Evolutionary conservation across 2,797 vertebrate genomes (phyloP).

Genomic region (Girardinus metallicus): DNA sequence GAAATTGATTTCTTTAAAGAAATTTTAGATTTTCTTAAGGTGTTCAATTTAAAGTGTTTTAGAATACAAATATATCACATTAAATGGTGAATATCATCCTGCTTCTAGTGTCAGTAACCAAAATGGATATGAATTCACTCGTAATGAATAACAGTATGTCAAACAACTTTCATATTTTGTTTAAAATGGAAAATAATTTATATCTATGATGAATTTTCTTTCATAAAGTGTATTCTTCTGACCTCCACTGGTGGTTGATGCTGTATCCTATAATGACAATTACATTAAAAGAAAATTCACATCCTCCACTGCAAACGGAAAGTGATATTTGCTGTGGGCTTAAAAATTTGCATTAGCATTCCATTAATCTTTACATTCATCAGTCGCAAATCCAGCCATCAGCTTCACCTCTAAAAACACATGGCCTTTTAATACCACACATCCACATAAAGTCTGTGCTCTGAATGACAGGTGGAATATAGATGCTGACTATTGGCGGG

Average conservation of each 20-base stretch:
- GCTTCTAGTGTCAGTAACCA: neutral
- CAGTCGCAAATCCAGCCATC: conserved; percentile 7
- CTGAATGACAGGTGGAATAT: conserved; percentile 65
- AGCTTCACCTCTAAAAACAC: conserved; percentile 11
- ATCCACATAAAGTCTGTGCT: conserved; percentile 17
- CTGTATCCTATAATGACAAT: neutral
- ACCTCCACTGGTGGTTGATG: conserved; percentile 45
- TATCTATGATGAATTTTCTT: neutral
- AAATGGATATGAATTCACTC: neutral
- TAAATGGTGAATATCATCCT: neutral
- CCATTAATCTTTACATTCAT: conserved; percentile 8
- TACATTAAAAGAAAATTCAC: neutral
- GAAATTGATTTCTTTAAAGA: neutral
- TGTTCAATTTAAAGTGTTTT: neutral
- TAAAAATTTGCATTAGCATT: conserved; percentile 11
- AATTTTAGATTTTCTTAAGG: neutral
- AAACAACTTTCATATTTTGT: neutral
- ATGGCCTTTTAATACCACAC: conserved; percentile 15
- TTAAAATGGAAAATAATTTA: neutral
- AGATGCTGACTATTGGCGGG: conserved; percentile 67
- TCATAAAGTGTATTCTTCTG: conserved; percentile 17
- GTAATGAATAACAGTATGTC: neutral
- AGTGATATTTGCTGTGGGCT: neutral
- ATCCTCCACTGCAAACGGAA: neutral
- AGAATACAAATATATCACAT: neutral